These are phyloP conservation scores for Percina caprodes DNA, from an alignment of 2,113 vertebrate species.

Conservation along the genomic window DNA sequence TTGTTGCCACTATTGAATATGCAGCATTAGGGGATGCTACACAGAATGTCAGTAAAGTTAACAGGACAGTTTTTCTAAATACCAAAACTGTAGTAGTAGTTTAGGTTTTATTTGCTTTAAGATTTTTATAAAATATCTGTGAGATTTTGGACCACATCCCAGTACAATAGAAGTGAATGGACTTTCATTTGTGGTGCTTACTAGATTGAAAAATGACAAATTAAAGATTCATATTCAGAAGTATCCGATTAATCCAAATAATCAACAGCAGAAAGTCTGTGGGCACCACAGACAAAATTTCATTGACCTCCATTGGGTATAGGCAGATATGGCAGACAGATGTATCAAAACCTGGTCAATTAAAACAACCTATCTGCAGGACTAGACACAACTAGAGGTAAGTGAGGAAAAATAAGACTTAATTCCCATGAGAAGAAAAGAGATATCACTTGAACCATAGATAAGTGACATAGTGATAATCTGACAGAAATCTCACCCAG, in stretches of 20 bases:
- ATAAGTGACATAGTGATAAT: constrained; percentile 1
- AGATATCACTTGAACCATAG: neutral
- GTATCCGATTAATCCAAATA: neutral
- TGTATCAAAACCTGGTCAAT: neutral
- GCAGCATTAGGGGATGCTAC: neutral
- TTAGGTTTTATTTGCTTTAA: neutral
- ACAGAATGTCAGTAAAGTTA: neutral
- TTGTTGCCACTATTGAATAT: neutral
- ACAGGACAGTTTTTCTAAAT: neutral
- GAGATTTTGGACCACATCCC: neutral
- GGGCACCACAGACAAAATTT: neutral
- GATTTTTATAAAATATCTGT: too few relatives aligned
- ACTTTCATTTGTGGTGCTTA: neutral
- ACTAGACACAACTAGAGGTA: neutral
- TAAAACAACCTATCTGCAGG: neutral
- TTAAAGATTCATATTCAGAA: neutral
- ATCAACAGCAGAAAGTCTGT: neutral
- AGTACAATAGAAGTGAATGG: neutral
- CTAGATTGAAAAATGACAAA: neutral
- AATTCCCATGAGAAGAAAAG: neutral
- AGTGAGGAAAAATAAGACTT: neutral
- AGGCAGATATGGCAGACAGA: constrained; percentile 16
- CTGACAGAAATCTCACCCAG: constrained; percentile 13
- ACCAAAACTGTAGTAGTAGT: neutral
- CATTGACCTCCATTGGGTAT: neutral